Percentiles rank a stretch among this genome's conserved stretches.
These are phyloP conservation scores for Vesta saturnalis DNA, from an alignment of 2,888 invertebrate species.

Conservation along the genomic window DNA sequence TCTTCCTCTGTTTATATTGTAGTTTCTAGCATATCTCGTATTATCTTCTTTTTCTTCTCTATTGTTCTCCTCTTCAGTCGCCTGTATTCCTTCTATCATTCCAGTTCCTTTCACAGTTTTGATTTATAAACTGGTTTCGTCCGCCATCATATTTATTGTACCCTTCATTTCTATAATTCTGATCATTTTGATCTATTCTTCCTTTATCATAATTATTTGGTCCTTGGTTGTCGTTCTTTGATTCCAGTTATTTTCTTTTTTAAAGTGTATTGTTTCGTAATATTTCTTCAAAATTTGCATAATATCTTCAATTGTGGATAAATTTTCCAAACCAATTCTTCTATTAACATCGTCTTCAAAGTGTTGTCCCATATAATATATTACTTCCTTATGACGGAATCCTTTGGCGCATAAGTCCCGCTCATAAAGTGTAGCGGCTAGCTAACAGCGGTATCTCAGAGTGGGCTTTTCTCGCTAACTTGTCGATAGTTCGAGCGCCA, in stretches of 20 bases:
- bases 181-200: background rate
- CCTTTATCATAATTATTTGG: background rate
- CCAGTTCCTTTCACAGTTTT: background rate
- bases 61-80: too few species aligned
- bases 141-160: background rate
- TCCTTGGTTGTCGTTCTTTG: too few species aligned
- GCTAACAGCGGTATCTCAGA: too few species aligned
- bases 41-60: too few species aligned
- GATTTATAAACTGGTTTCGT: background rate
- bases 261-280: background rate
- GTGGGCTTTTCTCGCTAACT: too few species aligned
- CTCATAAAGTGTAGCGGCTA: too few species aligned
- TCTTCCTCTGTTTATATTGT: background rate
- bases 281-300: background rate
- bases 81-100: background rate
- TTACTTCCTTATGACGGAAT: too few species aligned
- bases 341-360: background rate
- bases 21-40: too few species aligned
- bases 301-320: slow-evolving; percentile 2
- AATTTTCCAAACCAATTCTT: slow-evolving; percentile 5
- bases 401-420: too few species aligned
- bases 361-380: background rate
- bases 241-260: slow-evolving; percentile 5
- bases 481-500: too few species aligned
- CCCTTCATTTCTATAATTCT: background rate